These are phyloP conservation scores for Eptatretus burgeri DNA, from an alignment of 2,113 vertebrate species.

Conservation along the genomic window DNA sequence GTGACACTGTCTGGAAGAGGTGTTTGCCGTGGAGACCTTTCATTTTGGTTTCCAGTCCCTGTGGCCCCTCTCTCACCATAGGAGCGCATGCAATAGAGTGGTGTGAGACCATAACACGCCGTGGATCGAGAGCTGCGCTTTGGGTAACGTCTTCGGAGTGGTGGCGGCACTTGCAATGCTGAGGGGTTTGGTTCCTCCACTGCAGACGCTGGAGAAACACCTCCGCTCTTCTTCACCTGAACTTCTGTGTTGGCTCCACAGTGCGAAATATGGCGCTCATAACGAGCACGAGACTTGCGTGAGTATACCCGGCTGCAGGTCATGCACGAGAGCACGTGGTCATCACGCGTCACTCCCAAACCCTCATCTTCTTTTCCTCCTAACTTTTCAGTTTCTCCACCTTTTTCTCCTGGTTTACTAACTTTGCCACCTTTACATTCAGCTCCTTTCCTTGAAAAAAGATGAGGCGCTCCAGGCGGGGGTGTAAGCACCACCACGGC, in stretches of 20 bases:
- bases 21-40: too few relatives aligned
- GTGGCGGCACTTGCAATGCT: constrained; percentile 41
- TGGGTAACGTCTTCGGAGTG: constrained; percentile 66
- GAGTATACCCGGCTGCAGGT: constrained; percentile 1
- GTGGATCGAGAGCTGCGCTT: constrained; percentile 78
- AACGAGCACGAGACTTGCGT: constrained; percentile 1
- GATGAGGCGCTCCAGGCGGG: too few relatives aligned
- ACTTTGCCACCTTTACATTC: too few relatives aligned
- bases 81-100: constrained; percentile 72
- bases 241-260: constrained; percentile 18
- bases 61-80: constrained; percentile 77
- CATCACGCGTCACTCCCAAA: too few relatives aligned
- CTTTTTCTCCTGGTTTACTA: too few relatives aligned
- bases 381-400: too few relatives aligned
- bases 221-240: constrained; percentile 20
- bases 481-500: too few relatives aligned
- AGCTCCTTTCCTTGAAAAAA: too few relatives aligned
- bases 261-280: constrained; percentile 25
- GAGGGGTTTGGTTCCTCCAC: constrained; percentile 11
- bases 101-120: constrained; percentile 86
- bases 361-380: too few relatives aligned
- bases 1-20: too few relatives aligned
- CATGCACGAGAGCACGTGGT: too few relatives aligned
- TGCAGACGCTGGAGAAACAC: constrained; percentile 12
- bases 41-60: constrained; percentile 29